Conservation (phyloP, 2,888 invertebrate genomes). For the Caenorhabditis sp. region DNA sequence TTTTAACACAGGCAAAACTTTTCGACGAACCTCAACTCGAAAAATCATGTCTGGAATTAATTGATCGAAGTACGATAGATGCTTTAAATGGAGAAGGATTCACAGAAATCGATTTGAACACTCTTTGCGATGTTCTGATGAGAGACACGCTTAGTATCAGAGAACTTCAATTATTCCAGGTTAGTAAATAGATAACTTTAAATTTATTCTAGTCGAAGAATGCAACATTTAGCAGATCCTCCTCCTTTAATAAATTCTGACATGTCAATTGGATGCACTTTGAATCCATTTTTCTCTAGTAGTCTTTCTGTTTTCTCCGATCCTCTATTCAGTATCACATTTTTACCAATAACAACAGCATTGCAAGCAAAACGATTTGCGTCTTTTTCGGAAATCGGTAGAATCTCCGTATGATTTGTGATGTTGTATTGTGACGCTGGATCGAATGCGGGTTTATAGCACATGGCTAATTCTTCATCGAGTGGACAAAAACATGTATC, state of each 20-base stretch:
- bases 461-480: conserved; percentile 59
- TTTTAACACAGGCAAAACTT: conserved; percentile 80
- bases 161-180: conserved; percentile 82
- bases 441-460: conserved; percentile 63
- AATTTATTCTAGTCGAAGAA: conserved; percentile 52
- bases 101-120: conserved; percentile 83
- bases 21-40: conserved; percentile 86
- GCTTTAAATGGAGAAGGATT: conserved; percentile 83
- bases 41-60: conserved; percentile 83
- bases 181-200: too few relatives aligned
- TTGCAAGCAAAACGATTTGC: conserved; percentile 67
- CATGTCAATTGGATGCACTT: conserved; percentile 62
- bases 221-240: conserved; percentile 68
- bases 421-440: conserved; percentile 60
- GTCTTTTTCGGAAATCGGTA: conserved; percentile 59
- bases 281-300: conserved; percentile 58
- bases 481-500: conserved; percentile 70
- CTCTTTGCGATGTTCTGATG: conserved; percentile 81
- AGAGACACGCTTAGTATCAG: conserved; percentile 82
- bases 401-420: conserved; percentile 56
- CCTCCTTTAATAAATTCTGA: conserved; percentile 69
- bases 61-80: conserved; percentile 84
- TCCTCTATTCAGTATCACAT: conserved; percentile 61
- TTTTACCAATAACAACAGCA: conserved; percentile 64
- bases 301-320: conserved; percentile 55